Percentiles rank a stretch among this genome's conserved stretches.
Evolutionary conservation across 2,113 vertebrate species (phyloP).

Genomic region (Xenopus tropicalis): UCB_Xtro_10.0 CM004445.2:34114501-34115000

Average conservation of each 20-base stretch:
- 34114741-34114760: not conserved
- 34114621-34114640: conserved; percentile 34
- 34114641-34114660: conserved; percentile 21
- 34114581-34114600: conserved; percentile 32
- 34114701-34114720: not conserved
- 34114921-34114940: too few relatives aligned
- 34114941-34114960: conserved; percentile 52
- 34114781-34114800: conserved; percentile 28
- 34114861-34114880: conserved; percentile 13
- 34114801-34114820: not conserved
- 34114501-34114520: conserved; percentile 18
- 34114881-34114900: conserved; percentile 45
- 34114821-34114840: conserved; percentile 6
- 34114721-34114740: not conserved
- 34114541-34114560: conserved; percentile 21
- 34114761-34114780: conserved; percentile 20
- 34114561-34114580: conserved; percentile 32
- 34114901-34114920: conserved; percentile 40
- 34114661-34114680: conserved; percentile 32
- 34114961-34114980: conserved; percentile 54
- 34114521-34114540: conserved; percentile 25
- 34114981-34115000: conserved; percentile 62
- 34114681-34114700: conserved; percentile 6
- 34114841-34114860: not conserved
- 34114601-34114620: conserved; percentile 34